Percentiles rank a stretch among this genome's conserved stretches.
Evolutionary conservation across 2,113 vertebrate species (phyloP).

Genomic region (Xenus cinereus): DNA sequence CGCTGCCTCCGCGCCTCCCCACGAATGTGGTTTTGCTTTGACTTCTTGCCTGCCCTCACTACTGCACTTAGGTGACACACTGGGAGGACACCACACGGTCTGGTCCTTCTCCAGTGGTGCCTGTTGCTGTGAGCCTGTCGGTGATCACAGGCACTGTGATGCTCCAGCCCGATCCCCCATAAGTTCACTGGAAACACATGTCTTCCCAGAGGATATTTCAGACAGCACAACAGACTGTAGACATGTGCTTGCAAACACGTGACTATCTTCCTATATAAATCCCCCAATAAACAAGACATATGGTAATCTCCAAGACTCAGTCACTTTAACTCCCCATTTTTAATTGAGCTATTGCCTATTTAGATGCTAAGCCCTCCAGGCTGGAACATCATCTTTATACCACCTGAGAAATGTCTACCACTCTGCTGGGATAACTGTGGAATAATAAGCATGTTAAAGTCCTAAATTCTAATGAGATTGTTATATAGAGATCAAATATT

Average conservation of each 20-base stretch:
- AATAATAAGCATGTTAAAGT: neutral
- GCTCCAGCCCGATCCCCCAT: rapidly evolving
- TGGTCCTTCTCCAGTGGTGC: neutral
- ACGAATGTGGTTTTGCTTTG: neutral
- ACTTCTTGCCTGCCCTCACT: neutral
- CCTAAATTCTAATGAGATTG: neutral
- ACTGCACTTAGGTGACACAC: rapidly evolving
- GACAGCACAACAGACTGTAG: neutral
- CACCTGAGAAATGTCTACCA: neutral
- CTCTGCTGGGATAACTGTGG: neutral
- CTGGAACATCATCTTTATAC: neutral
- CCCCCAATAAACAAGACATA: neutral
- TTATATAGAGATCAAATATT: neutral
- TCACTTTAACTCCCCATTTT: neutral
- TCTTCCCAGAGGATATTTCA: neutral
- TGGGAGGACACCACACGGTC: neutral
- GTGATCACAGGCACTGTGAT: neutral
- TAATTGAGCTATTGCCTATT: neutral
- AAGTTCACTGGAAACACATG: neutral
- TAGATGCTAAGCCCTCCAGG: neutral
- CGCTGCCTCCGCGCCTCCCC: neutral
- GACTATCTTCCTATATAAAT: neutral
- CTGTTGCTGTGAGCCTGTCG: rapidly evolving
- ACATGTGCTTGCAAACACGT: rapidly evolving
- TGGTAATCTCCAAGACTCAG: neutral